A percentile compares a stretch with the other conserved stretches of the same genome.
These are phyloP conservation scores for Anagyrus pseudococci DNA, from an alignment of 2,888 invertebrate genomes.

Conservation along the genomic window DNA sequence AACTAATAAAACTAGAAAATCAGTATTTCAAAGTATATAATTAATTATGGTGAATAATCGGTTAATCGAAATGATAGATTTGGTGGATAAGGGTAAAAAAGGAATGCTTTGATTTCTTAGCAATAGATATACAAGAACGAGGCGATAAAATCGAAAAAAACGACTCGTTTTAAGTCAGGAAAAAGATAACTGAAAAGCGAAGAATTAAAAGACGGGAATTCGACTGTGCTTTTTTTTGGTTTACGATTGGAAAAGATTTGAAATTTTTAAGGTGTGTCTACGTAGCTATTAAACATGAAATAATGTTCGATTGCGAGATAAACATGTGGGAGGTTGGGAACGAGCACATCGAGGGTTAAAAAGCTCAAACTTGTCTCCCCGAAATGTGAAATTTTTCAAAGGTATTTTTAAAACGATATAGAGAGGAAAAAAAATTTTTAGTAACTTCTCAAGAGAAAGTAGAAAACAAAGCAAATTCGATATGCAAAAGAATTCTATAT, in stretches of 20 bases:
- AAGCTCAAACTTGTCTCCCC: constrained; percentile 16
- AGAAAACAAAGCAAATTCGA: constrained; percentile 37
- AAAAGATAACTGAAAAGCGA: no score
- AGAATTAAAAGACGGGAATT: no score
- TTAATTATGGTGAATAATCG: constrained; percentile 43
- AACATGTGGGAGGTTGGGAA: neutral
- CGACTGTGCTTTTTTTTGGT: no score
- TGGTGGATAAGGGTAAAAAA: constrained; percentile 18
- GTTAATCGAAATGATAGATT: constrained; percentile 23
- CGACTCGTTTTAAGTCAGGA: no score
- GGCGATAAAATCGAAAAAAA: no score
- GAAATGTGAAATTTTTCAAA: constrained; percentile 12
- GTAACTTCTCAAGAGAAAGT: constrained; percentile 15
- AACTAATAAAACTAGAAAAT: constrained; percentile 44
- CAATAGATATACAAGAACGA: constrained; percentile 8
- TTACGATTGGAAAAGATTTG: no score
- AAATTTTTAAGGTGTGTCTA: constrained; percentile 11
- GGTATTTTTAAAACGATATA: constrained; percentile 4
- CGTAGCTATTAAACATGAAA: constrained; percentile 12
- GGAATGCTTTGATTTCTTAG: constrained; percentile 37
- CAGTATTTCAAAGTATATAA: constrained; percentile 51
- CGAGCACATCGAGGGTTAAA: neutral
- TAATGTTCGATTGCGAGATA: neutral
- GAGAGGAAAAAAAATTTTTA: constrained; percentile 20
- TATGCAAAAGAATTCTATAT: constrained; percentile 38